Evolutionary conservation across 2,113 vertebrate species (phyloP), one percentile per base, ranked within the genome.

Genomic region (Hippocampus abdominalis): DNA sequence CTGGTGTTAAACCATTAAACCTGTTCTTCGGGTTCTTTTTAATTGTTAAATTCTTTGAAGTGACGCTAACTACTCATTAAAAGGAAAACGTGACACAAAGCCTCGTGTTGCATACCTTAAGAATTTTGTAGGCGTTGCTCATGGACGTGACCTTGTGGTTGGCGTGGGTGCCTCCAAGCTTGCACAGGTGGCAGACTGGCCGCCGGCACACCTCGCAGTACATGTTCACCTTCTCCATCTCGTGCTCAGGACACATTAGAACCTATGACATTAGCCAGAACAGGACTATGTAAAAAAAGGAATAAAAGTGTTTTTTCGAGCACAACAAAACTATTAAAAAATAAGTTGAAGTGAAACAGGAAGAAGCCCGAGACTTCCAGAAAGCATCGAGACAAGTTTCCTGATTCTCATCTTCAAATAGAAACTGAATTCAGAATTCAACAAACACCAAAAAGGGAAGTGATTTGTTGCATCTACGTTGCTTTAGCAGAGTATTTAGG

Each of bases 141-240:
- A 99, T 98, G 21, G 93, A 94, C 10, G 96, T 98, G 66, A 99
- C 95, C 70, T 92, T 94, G 61, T 99, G 97, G 77, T 96, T 98
- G 79, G 96, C 94, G 59, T 99, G 97, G 64, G 90, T 84, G 36
- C 97, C 97, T 54, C 95, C 94, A 59, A 98, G 83, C 75, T 98
- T 98, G 81, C 97, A 99, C 67, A 99, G 94, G 79, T 98, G 96
- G 78, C 97, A 99, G n/a, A 99, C 96, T 0, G 95, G 97, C 60
- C 97, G 92, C 70, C 89, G 91, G 84, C 97, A 99, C 63, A 98
- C 91, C 80, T 99, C 97, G 71, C 97, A 99, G 88, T 99, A 99
- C 97, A 99, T 98, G 85, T 96, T 99, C 48, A 99, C 95, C 79
- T 93, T 96, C 87, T 99, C 97, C 83, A 94, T 95, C 89, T 99